Base-by-base conservation (phyloP, 2,113 vertebrate species). In the Fregetta grallaria region DNA sequence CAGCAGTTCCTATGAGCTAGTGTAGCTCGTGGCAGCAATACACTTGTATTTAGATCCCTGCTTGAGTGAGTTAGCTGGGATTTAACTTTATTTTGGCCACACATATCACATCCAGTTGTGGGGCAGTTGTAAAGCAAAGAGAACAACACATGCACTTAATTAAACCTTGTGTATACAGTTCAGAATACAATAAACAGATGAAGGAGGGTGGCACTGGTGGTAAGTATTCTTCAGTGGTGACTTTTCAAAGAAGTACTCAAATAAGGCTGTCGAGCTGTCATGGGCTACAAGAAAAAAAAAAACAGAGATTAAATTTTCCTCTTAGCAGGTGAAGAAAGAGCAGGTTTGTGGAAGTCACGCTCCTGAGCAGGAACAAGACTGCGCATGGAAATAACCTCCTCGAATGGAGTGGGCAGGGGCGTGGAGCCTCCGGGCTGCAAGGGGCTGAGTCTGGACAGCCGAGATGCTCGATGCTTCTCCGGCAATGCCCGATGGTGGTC, bases 321-420 rank as follows among this genome's bases (percentile, higher is more conserved):
- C 36, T 61, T 50, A 55, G 12, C 45, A 88, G 21, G 15, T 42
- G 30, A 38, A 70, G n/a, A 23, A 29, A 0, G 4, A 70, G 29
- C 7, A 11, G 27, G 6, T 9, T 36, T 0, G 0, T 23, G 20
- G 23, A 82, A 78, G 26, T 63, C 19, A 15, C 3, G 1, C 0
- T 56, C 9, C 25, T 36, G 42, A 75, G 44, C 17, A 66, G 42
- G 56, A 82, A 3, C 15, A 82, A 82, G 13, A 26, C 20, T 49
- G 18, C 38, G 13, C 6, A 9, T 17, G 18, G 34, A 71, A 81
- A 52, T 22, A 29, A 30, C 11, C 4, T 34, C 23, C n/a, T 20
- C 29, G 23, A 53, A 23, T 18, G 16, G 18, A 25, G 13, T 4
- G 45, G 14, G 26, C 10, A 36, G 8, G 11, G 7, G 4, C 50